Evolutionary conservation across 2,113 vertebrate species (phyloP).

Genomic region (Hystrix brachyura): DNA sequence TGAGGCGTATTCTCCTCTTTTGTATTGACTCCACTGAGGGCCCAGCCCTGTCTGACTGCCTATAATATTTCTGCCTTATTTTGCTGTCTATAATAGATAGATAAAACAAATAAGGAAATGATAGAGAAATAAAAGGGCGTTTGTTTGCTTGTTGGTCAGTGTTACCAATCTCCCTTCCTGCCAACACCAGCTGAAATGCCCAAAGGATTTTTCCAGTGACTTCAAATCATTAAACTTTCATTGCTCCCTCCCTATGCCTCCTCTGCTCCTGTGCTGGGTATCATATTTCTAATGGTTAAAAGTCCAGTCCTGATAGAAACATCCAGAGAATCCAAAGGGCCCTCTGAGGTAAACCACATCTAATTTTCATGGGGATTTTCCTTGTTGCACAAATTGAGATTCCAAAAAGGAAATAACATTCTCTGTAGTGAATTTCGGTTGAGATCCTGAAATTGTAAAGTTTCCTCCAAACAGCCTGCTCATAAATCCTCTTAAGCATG

Average conservation of each 20-base stretch:
- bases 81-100: not conserved
- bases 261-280: not conserved
- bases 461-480: slow-evolving; percentile 72
- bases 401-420: slow-evolving; percentile 60
- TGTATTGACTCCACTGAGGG: too few species aligned
- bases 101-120: not conserved
- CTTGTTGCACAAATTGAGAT: slow-evolving; percentile 33
- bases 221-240: not conserved
- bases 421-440: slow-evolving; percentile 70
- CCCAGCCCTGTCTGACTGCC: too few species aligned
- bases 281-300: not conserved
- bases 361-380: slow-evolving; percentile 34
- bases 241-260: not conserved
- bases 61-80: too few species aligned
- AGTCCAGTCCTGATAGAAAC: not conserved
- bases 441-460: slow-evolving; percentile 70
- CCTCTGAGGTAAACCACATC: slow-evolving; percentile 66
- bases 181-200: not conserved
- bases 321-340: not conserved
- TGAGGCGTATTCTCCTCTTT: too few species aligned
- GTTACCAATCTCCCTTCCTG: not conserved
- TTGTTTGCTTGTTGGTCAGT: not conserved
- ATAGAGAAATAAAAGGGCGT: not conserved
- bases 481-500: slow-evolving; percentile 84
- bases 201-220: not conserved